Base-by-base conservation (phyloP, 2,888 invertebrate species). In the Dicyrtoma fusca region DNA sequence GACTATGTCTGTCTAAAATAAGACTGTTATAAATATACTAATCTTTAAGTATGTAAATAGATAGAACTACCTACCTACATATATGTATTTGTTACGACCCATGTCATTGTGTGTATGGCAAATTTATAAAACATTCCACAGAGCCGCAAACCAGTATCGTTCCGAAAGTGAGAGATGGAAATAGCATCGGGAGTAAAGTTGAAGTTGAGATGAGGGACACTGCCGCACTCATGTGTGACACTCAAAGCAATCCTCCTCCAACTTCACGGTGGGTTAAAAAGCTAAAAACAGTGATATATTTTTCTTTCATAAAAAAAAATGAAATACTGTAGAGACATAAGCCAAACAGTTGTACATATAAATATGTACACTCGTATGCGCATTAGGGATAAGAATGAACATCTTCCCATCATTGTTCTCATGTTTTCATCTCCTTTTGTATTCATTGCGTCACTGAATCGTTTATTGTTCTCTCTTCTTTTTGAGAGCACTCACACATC, bases 121-220 rank as follows among this genome's bases (percentile, higher is more conserved):
- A n/a, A n/a, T n/a, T n/a, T n/a, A n/a, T 34, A 34, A 34, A 34
- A 34, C 34, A 34, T 34, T 34, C 19, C 1, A 13, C 73, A 81
- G 81, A 81, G 65, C 81, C 81, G n/a, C 79, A 80, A 44, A 78
- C 80, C 44, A 80, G 79, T 68, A 80, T 81, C 21, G 76, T 76
- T 47, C 81, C 81, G 23, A 81, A 81, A 77, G 75, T 81, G 71
- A 80, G 80, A 73, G 81, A 81, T 75, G 80, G 77, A 44, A 77
- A 79, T 71, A 75, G 78, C 75, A 81, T 81, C 63, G 81, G 81
- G 11, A 75, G 77, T 1, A 87, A 66, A 62, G 66, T 74, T 57
- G 64, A 71, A 57, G 70, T 76, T 45, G 74, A 71, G 1, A 59
- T 72, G 59, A 69, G 75, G 34, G 66, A 69, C 21, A 69, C 72